These are phyloP conservation scores for Harpagoxenus sublaevis DNA, from an alignment of 2,888 invertebrate genomes.

Conservation along the genomic window DNA sequence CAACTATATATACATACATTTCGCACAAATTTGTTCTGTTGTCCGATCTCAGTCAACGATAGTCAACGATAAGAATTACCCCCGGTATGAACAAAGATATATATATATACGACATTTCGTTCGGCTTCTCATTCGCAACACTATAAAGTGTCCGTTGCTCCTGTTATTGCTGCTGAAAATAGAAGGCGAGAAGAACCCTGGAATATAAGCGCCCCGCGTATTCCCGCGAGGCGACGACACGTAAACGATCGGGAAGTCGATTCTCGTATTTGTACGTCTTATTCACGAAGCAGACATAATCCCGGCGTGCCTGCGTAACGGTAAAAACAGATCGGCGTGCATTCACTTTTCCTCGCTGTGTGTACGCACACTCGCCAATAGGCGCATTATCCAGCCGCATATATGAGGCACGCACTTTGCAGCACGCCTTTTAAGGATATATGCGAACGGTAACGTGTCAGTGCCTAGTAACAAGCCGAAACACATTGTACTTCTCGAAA, in stretches of 20 bases:
- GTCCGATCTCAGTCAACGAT: background rate
- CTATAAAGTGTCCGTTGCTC: slow-evolving; percentile 11
- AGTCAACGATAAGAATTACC: background rate
- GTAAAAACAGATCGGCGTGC: slow-evolving; percentile 77
- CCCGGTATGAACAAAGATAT: background rate
- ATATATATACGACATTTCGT: background rate
- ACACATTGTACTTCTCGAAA: slow-evolving; percentile 7
- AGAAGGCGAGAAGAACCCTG: background rate
- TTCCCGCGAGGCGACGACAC: slow-evolving; percentile 49
- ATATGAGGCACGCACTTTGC: slow-evolving; percentile 41
- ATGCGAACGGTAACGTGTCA: slow-evolving; percentile 31
- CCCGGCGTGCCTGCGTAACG: slow-evolving; percentile 74
- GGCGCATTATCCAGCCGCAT: slow-evolving; percentile 41
- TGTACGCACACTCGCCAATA: slow-evolving; percentile 18
- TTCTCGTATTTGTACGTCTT: slow-evolving; percentile 72
- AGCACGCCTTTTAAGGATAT: slow-evolving; percentile 64
- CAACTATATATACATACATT: background rate
- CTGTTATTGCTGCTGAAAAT: slow-evolving; percentile 37
- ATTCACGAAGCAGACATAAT: slow-evolving; percentile 75
- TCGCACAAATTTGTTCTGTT: background rate
- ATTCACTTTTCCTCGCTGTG: slow-evolving; percentile 74
- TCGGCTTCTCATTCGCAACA: background rate
- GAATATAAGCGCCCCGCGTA: background rate
- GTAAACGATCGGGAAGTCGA: slow-evolving; percentile 64
- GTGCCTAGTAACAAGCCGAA: slow-evolving; percentile 27